Evolutionary conservation across 2,888 invertebrate species (phyloP).

Genomic region (Nomada fucata): DNA sequence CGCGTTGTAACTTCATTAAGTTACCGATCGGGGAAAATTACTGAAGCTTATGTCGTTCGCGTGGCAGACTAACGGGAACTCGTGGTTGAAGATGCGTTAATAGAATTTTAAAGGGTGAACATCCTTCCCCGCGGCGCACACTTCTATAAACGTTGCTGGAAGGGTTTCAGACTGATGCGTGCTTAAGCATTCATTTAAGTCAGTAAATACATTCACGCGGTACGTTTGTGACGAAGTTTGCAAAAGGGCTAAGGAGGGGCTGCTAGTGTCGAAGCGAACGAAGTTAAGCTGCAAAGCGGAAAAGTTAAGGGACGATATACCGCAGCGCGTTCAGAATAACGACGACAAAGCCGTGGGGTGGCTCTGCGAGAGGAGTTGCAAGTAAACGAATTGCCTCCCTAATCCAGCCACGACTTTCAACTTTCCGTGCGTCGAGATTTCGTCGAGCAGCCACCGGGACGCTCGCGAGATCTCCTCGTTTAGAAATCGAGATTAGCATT

Average conservation of each 20-base stretch:
- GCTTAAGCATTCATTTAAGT: conserved; percentile 20
- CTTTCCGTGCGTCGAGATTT: conserved; percentile 37
- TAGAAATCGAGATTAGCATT: background rate
- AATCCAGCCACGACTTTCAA: conserved; percentile 42
- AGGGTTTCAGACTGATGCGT: conserved; percentile 23
- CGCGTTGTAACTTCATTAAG: background rate
- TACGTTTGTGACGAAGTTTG: conserved; percentile 65
- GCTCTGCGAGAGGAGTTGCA: conserved; percentile 21
- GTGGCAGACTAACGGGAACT: background rate
- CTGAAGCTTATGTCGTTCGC: background rate
- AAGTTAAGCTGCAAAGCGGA: conserved; percentile 68
- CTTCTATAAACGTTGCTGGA: background rate
- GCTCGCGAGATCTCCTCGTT: background rate
- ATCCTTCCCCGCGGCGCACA: background rate
- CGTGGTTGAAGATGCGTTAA: background rate
- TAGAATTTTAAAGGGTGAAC: background rate
- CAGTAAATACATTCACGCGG: conserved; percentile 44
- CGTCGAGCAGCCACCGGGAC: background rate
- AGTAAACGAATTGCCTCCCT: conserved; percentile 49
- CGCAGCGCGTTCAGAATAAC: conserved; percentile 28
- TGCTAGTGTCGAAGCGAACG: conserved; percentile 47
- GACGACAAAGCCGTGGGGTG: conserved; percentile 49
- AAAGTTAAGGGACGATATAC: conserved; percentile 65
- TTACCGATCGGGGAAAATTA: background rate
- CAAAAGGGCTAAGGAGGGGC: conserved; percentile 46